Conservation (phyloP, 2,888 invertebrate genomes). For the Mechanitis messenoides region DNA sequence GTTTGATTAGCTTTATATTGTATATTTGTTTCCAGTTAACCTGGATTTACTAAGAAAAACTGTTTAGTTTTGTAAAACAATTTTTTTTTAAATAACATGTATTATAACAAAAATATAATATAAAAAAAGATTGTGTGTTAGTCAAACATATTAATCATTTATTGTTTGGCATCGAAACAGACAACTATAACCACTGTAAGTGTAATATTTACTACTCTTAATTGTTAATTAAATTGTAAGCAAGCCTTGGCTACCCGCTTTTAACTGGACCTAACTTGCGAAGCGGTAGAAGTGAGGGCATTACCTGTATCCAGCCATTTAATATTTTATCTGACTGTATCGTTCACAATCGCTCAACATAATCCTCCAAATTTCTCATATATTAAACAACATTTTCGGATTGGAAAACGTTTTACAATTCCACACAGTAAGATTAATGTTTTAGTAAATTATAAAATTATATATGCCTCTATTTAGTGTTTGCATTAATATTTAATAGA, state of each 20-base stretch:
- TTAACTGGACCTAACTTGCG: conserved; percentile 51
- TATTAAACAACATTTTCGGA: conserved; percentile 52
- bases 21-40: too few relatives aligned
- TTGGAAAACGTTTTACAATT: conserved; percentile 20
- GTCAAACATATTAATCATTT: not conserved
- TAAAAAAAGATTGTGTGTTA: too few relatives aligned
- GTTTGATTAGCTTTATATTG: too few relatives aligned
- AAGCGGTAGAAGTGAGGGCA: conserved; percentile 50
- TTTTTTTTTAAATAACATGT: too few relatives aligned
- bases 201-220: conserved; percentile 17
- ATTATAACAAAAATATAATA: too few relatives aligned
- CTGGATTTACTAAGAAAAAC: too few relatives aligned
- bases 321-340: conserved; percentile 69
- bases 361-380: conserved; percentile 66
- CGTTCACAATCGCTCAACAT: conserved; percentile 55
- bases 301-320: conserved; percentile 63
- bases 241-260: conserved; percentile 50
- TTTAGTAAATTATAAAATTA: not conserved
- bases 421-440: not conserved
- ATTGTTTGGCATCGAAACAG: conserved; percentile 12
- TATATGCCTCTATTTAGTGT: too few relatives aligned
- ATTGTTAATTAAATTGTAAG: conserved; percentile 28
- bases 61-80: too few relatives aligned
- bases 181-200: conserved; percentile 10
- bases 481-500: too few relatives aligned